Evolutionary conservation across 1,140 invertebrate genomes (phyloP).

Genomic region (Listronotus oregonensis): DNA sequence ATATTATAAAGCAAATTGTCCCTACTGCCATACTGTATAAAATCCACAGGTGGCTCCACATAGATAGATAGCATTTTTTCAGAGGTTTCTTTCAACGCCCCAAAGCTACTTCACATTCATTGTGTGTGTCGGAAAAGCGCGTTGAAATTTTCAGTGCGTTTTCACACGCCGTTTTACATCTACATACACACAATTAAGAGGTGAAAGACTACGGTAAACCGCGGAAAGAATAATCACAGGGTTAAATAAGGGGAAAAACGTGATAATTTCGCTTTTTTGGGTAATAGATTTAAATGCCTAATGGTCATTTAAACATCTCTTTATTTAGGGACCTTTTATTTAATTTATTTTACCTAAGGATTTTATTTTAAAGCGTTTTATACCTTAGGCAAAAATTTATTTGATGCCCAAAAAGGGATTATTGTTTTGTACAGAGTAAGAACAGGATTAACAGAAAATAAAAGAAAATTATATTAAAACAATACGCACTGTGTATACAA

Average conservation of each 20-base stretch:
- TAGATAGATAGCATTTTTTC: constrained; percentile 32
- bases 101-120: constrained; percentile 34
- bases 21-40: neutral
- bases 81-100: constrained; percentile 23
- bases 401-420: too few species aligned
- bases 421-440: too few species aligned
- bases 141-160: constrained; percentile 36
- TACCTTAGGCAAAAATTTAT: too few species aligned
- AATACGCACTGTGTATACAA: too few species aligned
- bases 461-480: too few species aligned
- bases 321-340: neutral
- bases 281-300: constrained; percentile 27
- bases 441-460: too few species aligned
- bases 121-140: constrained; percentile 29
- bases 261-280: constrained; percentile 28
- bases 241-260: constrained; percentile 35
- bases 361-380: neutral
- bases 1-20: too few species aligned
- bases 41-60: constrained; percentile 27
- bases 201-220: constrained; percentile 24
- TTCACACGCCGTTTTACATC: constrained; percentile 34
- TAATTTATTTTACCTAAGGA: neutral
- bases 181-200: constrained; percentile 36
- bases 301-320: constrained; percentile 18
- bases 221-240: constrained; percentile 32